Evolutionary conservation across 2,888 invertebrate genomes (phyloP), one percentile per base, ranked within the genome.

Genomic region (Tetranychus truncatus): DNA sequence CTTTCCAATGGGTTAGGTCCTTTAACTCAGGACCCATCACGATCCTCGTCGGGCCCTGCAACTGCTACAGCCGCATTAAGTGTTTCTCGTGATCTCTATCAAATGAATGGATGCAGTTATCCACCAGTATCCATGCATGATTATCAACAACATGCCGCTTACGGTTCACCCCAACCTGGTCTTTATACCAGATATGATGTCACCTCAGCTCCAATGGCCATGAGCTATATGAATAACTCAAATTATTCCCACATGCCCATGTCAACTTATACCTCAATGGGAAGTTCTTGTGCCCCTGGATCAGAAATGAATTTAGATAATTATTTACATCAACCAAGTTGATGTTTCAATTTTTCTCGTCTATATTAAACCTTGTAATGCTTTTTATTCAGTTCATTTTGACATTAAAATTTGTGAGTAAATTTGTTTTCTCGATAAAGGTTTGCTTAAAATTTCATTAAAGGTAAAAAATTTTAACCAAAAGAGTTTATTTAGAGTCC

Each of bases 161-260:
- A 87, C 80, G 83, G 84, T 73, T 83, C 84, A 73, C 85, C 86
- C 80, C 45, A 46, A 24, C 78, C 78, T 45, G 80, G 82, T 76
- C 82, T 84, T 77, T 94, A 94, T 83, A 89, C 91, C 18, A 88
- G 93, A 79, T 92, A 92, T 84, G 92, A 93, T 82, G 91, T 92
- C 88, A 78, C 82, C 20, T 78, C 78, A 9, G 80, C 81, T 76
- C 80, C 81, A 72, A 86, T 88, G 80, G 81, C 84, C 20, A 81
- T 83, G 66, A 81, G 82, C 21, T 90, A 91, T 82, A 89, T 91
- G 87, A 91, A 90, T 84, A 89, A 88, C 78, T 86, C 87, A 74
- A 80, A 80, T 76, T 88, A 87, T 80, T 73, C 73, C 11, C 81
- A 83, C 76, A 89, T 89, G 24, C 78, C 80, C 79, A 88, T 90